Percentiles rank a stretch among this genome's conserved stretches.
These are phyloP conservation scores for Ellobius talpinus DNA, from an alignment of 2,113 vertebrate genomes.

Conservation along the genomic window DNA sequence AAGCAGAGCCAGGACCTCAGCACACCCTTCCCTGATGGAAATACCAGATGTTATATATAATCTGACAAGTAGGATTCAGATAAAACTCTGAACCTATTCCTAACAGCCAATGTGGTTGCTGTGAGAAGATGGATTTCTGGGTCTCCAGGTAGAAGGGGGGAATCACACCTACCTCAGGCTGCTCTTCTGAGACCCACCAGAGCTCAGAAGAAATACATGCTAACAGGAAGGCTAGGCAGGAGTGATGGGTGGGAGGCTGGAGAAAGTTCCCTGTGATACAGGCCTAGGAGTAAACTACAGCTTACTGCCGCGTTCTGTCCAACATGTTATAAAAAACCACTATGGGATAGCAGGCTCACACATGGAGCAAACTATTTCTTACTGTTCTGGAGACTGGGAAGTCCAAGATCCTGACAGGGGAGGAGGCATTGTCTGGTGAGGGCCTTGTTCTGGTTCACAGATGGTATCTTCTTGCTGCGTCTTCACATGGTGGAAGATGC, in stretches of 20 bases:
- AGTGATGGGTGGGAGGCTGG: neutral
- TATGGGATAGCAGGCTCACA: neutral
- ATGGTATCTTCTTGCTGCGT: neutral
- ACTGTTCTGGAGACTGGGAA: neutral
- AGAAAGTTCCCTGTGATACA: neutral
- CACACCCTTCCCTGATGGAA: neutral
- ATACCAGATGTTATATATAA: neutral
- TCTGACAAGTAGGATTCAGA: neutral
- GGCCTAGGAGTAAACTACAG: neutral
- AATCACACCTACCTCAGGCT: neutral
- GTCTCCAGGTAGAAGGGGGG: neutral
- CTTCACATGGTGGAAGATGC: neutral
- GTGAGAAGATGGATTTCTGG: neutral
- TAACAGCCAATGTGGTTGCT: neutral
- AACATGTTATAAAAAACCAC: neutral
- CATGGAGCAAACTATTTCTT: neutral
- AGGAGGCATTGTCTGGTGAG: neutral
- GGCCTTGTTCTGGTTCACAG: neutral
- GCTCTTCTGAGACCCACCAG: neutral
- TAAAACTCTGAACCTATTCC: neutral
- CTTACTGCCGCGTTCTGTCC: too few species aligned
- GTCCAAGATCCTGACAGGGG: neutral
- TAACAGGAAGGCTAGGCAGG: neutral
- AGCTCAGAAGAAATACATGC: neutral
- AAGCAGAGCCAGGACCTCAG: neutral